Evolutionary conservation across 2,797 vertebrate genomes (phyloP).

Genomic region (Hozukius guyotensis): DNA sequence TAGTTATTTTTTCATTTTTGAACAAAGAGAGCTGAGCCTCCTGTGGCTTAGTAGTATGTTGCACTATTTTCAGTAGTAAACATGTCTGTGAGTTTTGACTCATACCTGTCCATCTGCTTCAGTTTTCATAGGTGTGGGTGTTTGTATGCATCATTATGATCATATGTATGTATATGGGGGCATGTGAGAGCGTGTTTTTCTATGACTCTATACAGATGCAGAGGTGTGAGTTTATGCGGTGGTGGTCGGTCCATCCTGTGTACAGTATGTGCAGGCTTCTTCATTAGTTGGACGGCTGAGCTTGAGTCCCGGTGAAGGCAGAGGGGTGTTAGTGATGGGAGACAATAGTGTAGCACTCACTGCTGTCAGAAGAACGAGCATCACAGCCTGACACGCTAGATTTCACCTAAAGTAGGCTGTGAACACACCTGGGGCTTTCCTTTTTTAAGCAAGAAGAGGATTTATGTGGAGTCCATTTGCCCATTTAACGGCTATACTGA

Average conservation of each 20-base stretch:
- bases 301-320: neutral
- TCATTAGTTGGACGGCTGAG: conserved; percentile 22
- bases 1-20: neutral
- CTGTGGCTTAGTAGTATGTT: neutral
- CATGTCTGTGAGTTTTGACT: neutral
- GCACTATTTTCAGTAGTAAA: neutral
- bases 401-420: neutral
- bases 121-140: neutral
- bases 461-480: neutral
- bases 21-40: neutral
- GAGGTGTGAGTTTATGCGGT: neutral
- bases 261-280: conserved; percentile 4
- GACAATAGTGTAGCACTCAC: conserved; percentile 14
- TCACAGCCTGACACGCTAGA: neutral
- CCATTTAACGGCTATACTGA: neutral
- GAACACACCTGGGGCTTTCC: neutral
- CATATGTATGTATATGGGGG: neutral
- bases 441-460: neutral
- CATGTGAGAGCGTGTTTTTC: neutral
- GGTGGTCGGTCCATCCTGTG: neutral
- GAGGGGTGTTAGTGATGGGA: conserved; percentile 5
- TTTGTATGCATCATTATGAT: neutral
- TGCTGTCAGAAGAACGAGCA: conserved; percentile 33
- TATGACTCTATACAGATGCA: neutral
- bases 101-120: neutral